Base-by-base conservation (phyloP, 2,888 invertebrate species). In the Chloroclystis v-ata region DNA sequence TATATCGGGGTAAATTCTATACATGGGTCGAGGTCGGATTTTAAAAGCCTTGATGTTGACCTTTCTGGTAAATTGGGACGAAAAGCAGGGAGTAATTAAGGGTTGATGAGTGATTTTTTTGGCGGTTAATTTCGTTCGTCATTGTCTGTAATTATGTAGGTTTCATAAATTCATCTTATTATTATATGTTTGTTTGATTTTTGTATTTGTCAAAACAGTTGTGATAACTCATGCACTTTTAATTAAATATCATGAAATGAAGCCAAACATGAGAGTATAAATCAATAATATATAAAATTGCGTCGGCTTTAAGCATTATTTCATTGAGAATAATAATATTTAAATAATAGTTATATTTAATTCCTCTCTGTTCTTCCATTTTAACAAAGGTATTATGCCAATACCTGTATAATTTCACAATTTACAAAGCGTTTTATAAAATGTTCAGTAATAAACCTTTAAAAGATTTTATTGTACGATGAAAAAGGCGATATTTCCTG, bases 31-130 rank as follows among this genome's bases (percentile, higher is more conserved):
- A 50, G 50, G 50, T 40, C 37, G 29, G 6, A 40, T 30, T 50
- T 50, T 50, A 30, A 37, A 46, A 43, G 43, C 46, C 30, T 33
- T 37, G 39, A 14, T 43, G 43, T 43, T 43, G 50, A 46, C 50
- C 46, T 50, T 50, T 50, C 32, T 1, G 11, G 50, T 43, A 43
- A 46, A 50, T 43, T 50, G 46, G 43, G 46, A 50, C 35, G 35
- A 40, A 42, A 46, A 28, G 42, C 42, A 50, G 50, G 24, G 39
- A 8, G 6, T 32, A 8, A 44, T 12, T 42, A 2, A 28, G 14
- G 20, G 20, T 2, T 20, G 3, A 33, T 33, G 3, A 20, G 10
- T 6, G 7, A 10, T 6, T 10, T 10, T 1, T 20, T 5, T 9
- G n/a, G 1, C 20, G 8, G 0, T 16, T 26, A 13, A 1, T n/a